phyloP scores from a whole-genome alignment of 2,888 invertebrate species.

The Eristalinus aeneus region DNA sequence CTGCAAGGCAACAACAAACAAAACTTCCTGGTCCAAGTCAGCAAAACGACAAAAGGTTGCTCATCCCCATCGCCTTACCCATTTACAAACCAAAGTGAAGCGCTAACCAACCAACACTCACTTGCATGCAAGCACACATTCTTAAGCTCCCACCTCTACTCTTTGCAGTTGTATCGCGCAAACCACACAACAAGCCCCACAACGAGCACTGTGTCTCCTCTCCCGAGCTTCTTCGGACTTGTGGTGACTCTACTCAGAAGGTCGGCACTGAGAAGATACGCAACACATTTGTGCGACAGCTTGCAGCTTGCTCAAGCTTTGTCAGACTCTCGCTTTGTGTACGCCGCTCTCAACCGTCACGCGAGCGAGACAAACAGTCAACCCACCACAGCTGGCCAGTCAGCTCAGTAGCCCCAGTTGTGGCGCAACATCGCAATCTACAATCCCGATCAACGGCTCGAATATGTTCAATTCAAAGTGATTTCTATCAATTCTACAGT shows the following conservation, averaged over 20 bases:
- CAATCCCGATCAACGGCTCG: constrained; percentile 12
- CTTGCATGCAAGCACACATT: neutral
- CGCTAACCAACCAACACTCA: neutral
- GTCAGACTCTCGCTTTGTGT: constrained; percentile 17
- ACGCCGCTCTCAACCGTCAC: constrained; percentile 20
- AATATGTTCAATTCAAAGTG: neutral
- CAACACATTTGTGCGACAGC: neutral
- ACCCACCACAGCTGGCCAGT: constrained; percentile 48
- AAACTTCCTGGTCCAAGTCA: neutral
- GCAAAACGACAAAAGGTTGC: constrained; percentile 21
- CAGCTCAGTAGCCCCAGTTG: constrained; percentile 53
- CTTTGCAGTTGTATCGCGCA: neutral
- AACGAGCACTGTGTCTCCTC: neutral
- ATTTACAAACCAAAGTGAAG: constrained; percentile 38
- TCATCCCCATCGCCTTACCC: neutral
- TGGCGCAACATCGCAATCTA: constrained; percentile 32
- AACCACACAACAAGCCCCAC: neutral
- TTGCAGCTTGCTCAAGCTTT: constrained; percentile 2
- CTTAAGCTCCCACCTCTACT: neutral
- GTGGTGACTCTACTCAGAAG: neutral
- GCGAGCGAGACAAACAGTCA: constrained; percentile 57
- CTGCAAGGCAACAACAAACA: neutral
- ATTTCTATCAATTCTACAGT: neutral
- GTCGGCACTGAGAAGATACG: neutral
- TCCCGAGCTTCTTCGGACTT: neutral